A percentile compares a stretch with the other conserved stretches of the same genome.
Evolutionary conservation across 2,888 invertebrate species (phyloP).

Genomic region (Polyploca ridens): DNA sequence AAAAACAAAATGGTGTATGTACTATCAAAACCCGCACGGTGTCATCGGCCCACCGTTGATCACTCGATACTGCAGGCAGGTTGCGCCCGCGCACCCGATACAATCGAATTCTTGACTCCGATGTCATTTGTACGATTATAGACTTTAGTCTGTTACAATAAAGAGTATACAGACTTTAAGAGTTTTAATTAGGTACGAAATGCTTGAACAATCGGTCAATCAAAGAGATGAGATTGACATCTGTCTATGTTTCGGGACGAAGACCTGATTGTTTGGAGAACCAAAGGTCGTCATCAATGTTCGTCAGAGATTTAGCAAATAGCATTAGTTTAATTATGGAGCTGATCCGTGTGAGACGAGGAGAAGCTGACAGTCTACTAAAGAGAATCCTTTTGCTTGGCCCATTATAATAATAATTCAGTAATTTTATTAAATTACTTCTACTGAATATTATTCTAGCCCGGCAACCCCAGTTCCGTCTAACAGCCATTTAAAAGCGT

Average conservation of each 20-base stretch:
- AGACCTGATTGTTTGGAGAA: background rate
- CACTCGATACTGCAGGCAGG: constrained; percentile 57
- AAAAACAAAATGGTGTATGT: constrained; percentile 37
- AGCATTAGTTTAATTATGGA: background rate
- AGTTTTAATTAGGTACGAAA: constrained; percentile 6
- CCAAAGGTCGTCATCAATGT: background rate
- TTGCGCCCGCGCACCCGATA: constrained; percentile 40
- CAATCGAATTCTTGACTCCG: constrained; percentile 25
- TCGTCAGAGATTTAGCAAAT: background rate
- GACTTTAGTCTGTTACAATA: background rate
- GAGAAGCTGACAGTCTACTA: too few species aligned
- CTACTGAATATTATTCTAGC: background rate
- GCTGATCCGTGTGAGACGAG: too few species aligned
- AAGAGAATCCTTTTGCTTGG: too few species aligned
- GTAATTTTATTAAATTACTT: too few species aligned
- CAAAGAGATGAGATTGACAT: constrained; percentile 7
- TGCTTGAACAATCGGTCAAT: constrained; percentile 16
- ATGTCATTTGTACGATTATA: background rate
- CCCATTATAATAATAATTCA: too few species aligned
- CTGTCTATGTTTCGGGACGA: background rate
- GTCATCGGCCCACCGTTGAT: constrained; percentile 74
- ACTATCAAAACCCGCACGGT: constrained; percentile 74
- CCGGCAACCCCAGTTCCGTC: constrained; percentile 26
- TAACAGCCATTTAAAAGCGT: constrained; percentile 27
- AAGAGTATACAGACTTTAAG: background rate